These are phyloP conservation scores for Hirtodrosophila histrioides DNA, from an alignment of 2,888 invertebrate genomes.

Conservation along the genomic window DNA sequence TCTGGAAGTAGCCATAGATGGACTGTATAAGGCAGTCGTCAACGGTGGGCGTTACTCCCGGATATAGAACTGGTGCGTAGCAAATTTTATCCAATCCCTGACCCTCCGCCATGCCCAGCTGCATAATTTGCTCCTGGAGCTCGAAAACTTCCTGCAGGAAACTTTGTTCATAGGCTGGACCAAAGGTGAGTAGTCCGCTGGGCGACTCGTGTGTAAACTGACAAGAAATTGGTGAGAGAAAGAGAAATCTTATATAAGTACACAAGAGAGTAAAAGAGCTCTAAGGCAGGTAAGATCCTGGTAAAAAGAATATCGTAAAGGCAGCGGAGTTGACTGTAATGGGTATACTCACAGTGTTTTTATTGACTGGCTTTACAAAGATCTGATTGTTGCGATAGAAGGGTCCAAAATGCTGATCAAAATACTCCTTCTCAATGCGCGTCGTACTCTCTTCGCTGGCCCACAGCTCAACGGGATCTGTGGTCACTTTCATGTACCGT, in stretches of 20 bases:
- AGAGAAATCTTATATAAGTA: no score
- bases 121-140: slow-evolving; percentile 88
- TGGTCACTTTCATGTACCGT: slow-evolving; percentile 88
- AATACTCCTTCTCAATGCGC: slow-evolving; percentile 93
- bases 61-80: slow-evolving; percentile 91
- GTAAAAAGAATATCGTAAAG: no score
- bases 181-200: slow-evolving; percentile 86
- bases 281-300: no score
- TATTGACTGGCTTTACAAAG: slow-evolving; percentile 89
- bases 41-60: slow-evolving; percentile 86
- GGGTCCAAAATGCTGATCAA: slow-evolving; percentile 93
- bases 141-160: slow-evolving; percentile 90
- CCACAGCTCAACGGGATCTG: slow-evolving; percentile 97
- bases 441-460: slow-evolving; percentile 92
- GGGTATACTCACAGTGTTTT: slow-evolving; percentile 84
- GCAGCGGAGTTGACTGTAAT: no score
- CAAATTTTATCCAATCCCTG: slow-evolving; percentile 90
- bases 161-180: slow-evolving; percentile 91
- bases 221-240: background rate
- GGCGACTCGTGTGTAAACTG: slow-evolving; percentile 84
- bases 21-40: slow-evolving; percentile 92
- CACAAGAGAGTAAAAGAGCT: no score
- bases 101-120: slow-evolving; percentile 86
- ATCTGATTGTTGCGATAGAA: slow-evolving; percentile 96
- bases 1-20: slow-evolving; percentile 91